A percentile compares a stretch with the other conserved stretches of the same genome.
Evolutionary conservation across 64 coral and sea anemone species (phyloP).

Genomic region (Stylophora pistillata): DNA sequence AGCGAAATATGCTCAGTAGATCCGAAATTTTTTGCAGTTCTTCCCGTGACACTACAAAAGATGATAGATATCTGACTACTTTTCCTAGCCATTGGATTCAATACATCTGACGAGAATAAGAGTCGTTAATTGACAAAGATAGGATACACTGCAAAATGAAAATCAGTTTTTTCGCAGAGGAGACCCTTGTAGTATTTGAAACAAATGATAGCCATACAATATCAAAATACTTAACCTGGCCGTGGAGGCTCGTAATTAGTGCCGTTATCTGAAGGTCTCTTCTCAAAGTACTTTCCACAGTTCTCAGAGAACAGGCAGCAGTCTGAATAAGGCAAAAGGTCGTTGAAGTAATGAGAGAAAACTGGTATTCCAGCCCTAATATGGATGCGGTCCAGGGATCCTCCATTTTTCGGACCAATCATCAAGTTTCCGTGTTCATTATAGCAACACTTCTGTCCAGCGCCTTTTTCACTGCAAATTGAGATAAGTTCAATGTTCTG

Average conservation of each 20-base stretch:
- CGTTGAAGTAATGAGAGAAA: conserved; percentile 70
- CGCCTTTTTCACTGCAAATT: conserved; percentile 44
- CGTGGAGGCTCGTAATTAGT: conserved; percentile 47
- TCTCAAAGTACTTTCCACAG: conserved; percentile 53
- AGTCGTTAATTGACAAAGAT: too few relatives aligned
- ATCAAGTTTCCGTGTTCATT: conserved; percentile 62
- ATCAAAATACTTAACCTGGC: not conserved
- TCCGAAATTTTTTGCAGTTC: too few relatives aligned
- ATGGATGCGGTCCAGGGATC: conserved; percentile 63
- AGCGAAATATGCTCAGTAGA: too few relatives aligned
- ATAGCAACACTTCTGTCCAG: conserved; percentile 81
- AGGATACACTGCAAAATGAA: too few relatives aligned
- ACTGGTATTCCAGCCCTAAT: conserved; percentile 22
- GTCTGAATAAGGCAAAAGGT: conserved; percentile 72
- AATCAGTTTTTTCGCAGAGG: too few relatives aligned
- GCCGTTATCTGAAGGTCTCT: conserved; percentile 58
- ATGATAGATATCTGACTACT: too few relatives aligned
- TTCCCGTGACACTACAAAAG: too few relatives aligned
- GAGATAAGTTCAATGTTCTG: not conserved
- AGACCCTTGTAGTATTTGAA: too few relatives aligned
- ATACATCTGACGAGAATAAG: too few relatives aligned
- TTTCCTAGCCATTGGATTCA: too few relatives aligned
- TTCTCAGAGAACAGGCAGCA: conserved; percentile 51
- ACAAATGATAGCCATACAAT: too few relatives aligned
- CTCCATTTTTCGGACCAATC: conserved; percentile 32